Base-by-base conservation (phyloP, 2,888 invertebrate genomes). In the Diachrysia chrysitis region DNA sequence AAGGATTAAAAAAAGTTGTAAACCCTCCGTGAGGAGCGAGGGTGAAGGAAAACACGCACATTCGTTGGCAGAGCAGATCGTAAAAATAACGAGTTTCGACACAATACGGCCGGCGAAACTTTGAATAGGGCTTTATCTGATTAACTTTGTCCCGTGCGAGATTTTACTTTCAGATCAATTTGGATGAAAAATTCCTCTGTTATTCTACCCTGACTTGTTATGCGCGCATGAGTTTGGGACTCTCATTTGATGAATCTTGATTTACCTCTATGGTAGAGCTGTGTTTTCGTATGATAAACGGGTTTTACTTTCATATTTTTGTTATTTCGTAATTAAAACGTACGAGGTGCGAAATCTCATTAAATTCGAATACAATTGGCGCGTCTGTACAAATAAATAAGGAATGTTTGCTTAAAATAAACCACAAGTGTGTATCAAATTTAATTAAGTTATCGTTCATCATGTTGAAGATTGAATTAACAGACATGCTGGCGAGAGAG, bases 41-140 rank as follows among this genome's bases (percentile, higher is more conserved):
- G 42, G 63, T 56, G 57, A 63, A 81, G 74, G 81, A 80, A 80
- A 81, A 83, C 73, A 76, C 82, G 76, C 81, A 79, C 79, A 79
- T 78, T 81, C 68, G 65, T 62, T 69, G 71, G 63, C 69, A 63
- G 63, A 71, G 66, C 78, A 63, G 71, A 71, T 83, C 82, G 82
- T 82, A 83, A 82, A 83, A 81, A 81, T 83, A 82, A 83, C 82
- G 81, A 82, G 81, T 81, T 83, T 70, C 76, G 71, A 73, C 82
- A 79, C 83, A 82, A 82, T 83, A 82, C 74, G 82, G 69, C 78
- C 55, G 75, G 66, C 68, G 48, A 67, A 83, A 82, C 83, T 83
- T 82, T 79, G 66, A 83, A 78, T 79, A 70, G 72, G 73, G 71
- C 74, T 82, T 79, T 74, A 82, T 82, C 84, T 78, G 82, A 83